These are phyloP conservation scores for Homarus gammarus DNA, from an alignment of 2,888 invertebrate species.

Conservation along the genomic window DNA sequence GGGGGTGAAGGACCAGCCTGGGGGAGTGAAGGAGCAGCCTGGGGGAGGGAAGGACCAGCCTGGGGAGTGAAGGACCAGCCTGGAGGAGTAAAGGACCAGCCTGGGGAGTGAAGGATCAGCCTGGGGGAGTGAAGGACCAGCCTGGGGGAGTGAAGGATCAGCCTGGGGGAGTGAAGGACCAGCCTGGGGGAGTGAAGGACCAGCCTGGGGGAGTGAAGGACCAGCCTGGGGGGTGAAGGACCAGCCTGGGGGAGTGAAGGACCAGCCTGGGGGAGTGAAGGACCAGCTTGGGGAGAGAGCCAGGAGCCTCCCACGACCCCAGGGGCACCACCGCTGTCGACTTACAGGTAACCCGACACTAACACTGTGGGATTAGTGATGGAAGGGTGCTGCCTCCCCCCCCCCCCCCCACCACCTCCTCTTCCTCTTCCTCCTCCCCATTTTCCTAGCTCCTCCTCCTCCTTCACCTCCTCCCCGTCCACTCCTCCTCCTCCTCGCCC, in stretches of 20 bases:
- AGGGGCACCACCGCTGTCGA: constrained; percentile 41
- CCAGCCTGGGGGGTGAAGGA: no score
- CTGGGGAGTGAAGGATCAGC: no score
- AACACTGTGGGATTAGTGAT: constrained; percentile 16
- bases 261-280: constrained; percentile 11
- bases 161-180: no score
- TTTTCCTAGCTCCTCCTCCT: neutral
- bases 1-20: neutral
- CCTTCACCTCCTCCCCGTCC: neutral
- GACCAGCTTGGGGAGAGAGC: neutral
- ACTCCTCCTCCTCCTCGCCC: neutral
- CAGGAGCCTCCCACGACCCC: neutral
- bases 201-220: no score
- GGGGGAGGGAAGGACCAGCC: no score
- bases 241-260: constrained; percentile 24
- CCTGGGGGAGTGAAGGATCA: no score
- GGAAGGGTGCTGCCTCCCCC: constrained; percentile 21
- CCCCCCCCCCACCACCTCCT: neutral
- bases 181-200: no score
- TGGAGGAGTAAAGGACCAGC: no score
- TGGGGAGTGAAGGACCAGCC: no score
- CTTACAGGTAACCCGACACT: constrained; percentile 35
- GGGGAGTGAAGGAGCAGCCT: neutral
- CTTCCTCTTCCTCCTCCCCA: neutral
- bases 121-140: no score